Percentiles rank a stretch among this genome's conserved stretches.
phyloP scores from a whole-genome alignment of 2,888 invertebrate species.

The Epiblema foenella region DNA sequence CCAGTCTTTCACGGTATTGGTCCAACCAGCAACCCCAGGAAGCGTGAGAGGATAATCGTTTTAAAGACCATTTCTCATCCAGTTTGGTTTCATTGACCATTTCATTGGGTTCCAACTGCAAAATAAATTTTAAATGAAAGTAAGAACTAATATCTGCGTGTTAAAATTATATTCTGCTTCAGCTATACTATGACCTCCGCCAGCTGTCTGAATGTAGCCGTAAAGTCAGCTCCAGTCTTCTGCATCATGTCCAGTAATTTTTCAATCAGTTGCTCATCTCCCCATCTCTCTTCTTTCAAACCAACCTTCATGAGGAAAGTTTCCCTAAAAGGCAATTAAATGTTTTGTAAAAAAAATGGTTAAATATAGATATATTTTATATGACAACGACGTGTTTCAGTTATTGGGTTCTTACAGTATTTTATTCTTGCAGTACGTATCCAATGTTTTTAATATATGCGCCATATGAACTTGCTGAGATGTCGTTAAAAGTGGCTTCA shows the following conservation, averaged over 20 bases:
- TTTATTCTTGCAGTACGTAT: slow-evolving; percentile 79
- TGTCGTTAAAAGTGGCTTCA: slow-evolving; percentile 78
- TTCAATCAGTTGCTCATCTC: slow-evolving; percentile 78
- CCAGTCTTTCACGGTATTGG: slow-evolving; percentile 75
- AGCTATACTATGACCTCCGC: slow-evolving; percentile 73
- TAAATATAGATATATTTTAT: too few species aligned
- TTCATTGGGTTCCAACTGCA: slow-evolving; percentile 71
- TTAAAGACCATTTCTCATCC: slow-evolving; percentile 81
- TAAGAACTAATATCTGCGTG: not conserved
- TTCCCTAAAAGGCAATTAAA: slow-evolving; percentile 58
- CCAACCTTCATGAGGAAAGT: slow-evolving; percentile 84
- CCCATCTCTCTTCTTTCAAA: slow-evolving; percentile 76
- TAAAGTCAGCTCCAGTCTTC: slow-evolving; percentile 87
- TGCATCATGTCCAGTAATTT: slow-evolving; percentile 86
- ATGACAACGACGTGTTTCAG: too few species aligned
- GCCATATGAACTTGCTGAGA: slow-evolving; percentile 77
- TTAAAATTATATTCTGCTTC: not conserved
- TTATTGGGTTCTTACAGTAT: slow-evolving; percentile 67
- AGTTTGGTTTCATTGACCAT: slow-evolving; percentile 70
- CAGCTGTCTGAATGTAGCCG: slow-evolving; percentile 84
- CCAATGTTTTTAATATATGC: slow-evolving; percentile 75
- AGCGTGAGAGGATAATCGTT: slow-evolving; percentile 73
- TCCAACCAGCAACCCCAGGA: slow-evolving; percentile 81
- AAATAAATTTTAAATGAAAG: not conserved
- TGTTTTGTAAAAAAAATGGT: not conserved